These are phyloP conservation scores for Corbicula japonica DNA, from an alignment of 2,888 invertebrate genomes.

Conservation along the genomic window DNA sequence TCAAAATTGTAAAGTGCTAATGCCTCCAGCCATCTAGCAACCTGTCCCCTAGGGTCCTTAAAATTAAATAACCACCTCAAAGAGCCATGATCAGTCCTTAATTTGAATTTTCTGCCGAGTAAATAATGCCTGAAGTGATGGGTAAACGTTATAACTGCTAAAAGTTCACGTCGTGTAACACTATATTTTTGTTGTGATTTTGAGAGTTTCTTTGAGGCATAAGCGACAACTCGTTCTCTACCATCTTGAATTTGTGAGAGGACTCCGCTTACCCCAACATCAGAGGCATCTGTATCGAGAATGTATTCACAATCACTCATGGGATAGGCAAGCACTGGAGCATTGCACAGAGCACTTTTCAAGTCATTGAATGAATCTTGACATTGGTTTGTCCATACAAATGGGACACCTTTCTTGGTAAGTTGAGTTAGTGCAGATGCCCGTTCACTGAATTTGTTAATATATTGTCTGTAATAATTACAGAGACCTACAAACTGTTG, in stretches of 20 bases:
- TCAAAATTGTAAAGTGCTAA: constrained; percentile 35
- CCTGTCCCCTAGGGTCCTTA: constrained; percentile 39
- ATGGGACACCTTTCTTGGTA: constrained; percentile 36
- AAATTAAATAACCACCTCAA: constrained; percentile 54
- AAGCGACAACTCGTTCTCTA: constrained; percentile 46
- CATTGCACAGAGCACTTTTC: constrained; percentile 40
- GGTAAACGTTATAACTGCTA: constrained; percentile 50
- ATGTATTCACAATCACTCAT: constrained; percentile 37
- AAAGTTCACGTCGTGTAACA: constrained; percentile 50
- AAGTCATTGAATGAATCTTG: constrained; percentile 48
- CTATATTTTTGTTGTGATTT: constrained; percentile 52
- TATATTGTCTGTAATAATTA: constrained; percentile 55
- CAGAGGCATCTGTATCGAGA: constrained; percentile 52
- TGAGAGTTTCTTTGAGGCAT: constrained; percentile 52
- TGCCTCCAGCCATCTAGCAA: constrained; percentile 49
- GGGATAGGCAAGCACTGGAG: constrained; percentile 54
- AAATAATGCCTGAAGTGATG: constrained; percentile 52
- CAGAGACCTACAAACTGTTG: constrained; percentile 42
- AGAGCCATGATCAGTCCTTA: constrained; percentile 7
- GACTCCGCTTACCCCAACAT: constrained; percentile 42
- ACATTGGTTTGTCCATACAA: constrained; percentile 54
- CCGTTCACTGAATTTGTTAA: constrained; percentile 30
- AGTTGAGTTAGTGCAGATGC: constrained; percentile 42
- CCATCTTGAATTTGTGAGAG: constrained; percentile 54
- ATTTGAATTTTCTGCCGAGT: constrained; percentile 26